Conservation (phyloP, 2,113 vertebrate species). For the Crotalus helleri region DNA sequence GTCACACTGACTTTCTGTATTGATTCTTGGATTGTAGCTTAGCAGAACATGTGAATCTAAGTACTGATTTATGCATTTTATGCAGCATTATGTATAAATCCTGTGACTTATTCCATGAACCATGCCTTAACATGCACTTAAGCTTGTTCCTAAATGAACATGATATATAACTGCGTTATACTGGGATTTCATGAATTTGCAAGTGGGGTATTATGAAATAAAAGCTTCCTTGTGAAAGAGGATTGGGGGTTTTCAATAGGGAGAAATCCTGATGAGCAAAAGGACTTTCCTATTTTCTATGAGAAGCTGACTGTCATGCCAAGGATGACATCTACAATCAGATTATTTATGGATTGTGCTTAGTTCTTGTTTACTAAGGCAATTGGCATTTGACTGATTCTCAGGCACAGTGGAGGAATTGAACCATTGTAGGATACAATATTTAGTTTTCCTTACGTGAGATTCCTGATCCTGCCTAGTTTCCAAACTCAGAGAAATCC, state of each 20-base stretch:
- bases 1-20: background rate
- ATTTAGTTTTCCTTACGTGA: background rate
- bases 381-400: background rate
- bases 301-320: background rate
- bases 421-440: background rate
- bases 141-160: background rate
- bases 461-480: background rate
- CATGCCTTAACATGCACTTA: background rate
- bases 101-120: background rate
- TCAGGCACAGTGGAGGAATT: background rate
- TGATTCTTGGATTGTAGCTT: background rate
- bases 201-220: background rate
- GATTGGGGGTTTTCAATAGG: background rate
- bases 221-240: background rate
- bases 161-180: background rate
- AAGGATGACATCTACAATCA: background rate
- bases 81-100: background rate
- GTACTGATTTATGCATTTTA: background rate
- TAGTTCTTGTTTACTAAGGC: background rate
- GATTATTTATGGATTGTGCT: background rate
- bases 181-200: background rate
- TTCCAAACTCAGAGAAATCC: background rate
- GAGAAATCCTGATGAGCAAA: background rate
- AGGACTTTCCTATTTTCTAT: background rate
- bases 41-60: background rate